phyloP scores from a whole-genome alignment of 2,888 invertebrate genomes.

The Anoplius nigerrimus region DNA sequence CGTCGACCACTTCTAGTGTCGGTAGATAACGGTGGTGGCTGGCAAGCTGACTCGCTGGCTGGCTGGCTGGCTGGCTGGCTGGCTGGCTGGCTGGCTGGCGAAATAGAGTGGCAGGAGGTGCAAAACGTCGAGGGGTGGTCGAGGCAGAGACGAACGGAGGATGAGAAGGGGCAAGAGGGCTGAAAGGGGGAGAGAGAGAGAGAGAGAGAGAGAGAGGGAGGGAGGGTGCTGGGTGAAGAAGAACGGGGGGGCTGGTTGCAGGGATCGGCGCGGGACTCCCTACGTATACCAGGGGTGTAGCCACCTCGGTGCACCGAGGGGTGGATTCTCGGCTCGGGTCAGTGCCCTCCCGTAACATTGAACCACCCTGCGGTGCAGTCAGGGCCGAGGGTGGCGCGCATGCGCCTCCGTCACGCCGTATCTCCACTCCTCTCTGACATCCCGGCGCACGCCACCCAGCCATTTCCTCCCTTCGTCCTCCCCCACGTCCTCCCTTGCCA shows the following conservation, averaged over 20 bases:
- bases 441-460: conserved; percentile 53
- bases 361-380: conserved; percentile 74
- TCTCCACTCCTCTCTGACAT: conserved; percentile 50
- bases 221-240: conserved; percentile 26
- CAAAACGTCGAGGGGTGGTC: conserved; percentile 17
- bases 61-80: conserved; percentile 38
- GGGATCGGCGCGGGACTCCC: conserved; percentile 46
- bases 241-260: conserved; percentile 37
- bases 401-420: conserved; percentile 55
- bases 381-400: conserved; percentile 70
- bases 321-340: conserved; percentile 72
- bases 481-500: conserved; percentile 19
- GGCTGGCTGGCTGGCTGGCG: conserved; percentile 6
- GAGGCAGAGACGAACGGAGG: conserved; percentile 16
- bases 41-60: conserved; percentile 38
- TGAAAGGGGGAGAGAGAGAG: conserved; percentile 5
- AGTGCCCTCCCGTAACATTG: conserved; percentile 75
- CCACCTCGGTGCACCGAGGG: conserved; percentile 70
- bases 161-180: conserved; percentile 12
- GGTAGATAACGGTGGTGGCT: conserved; percentile 30
- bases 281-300: conserved; percentile 68
- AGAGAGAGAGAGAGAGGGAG: conserved; percentile 41
- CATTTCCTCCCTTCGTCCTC: conserved; percentile 20
- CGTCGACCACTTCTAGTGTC: conserved; percentile 11
- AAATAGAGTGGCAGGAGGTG: conserved; percentile 22